Base-by-base conservation (phyloP, 2,797 vertebrate species). In the Falco cherrug region DNA sequence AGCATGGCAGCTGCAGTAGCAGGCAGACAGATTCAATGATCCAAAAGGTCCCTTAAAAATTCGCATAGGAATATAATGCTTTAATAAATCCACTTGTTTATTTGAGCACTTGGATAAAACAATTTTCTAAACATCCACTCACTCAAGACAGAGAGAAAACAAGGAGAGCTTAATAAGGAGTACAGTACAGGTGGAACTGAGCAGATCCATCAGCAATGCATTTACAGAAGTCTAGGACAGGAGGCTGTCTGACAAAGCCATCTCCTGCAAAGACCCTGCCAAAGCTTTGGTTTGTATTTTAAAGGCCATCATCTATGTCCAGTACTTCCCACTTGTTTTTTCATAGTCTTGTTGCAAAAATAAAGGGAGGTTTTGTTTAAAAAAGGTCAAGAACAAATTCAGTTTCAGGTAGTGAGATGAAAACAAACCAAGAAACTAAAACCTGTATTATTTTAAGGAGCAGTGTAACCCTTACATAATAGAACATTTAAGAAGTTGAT, bases 321-420 rank as follows among this genome's bases (percentile, higher is more conserved):
- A 57, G 13, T 2, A 9, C 37, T 76, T 57, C 15, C 17, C 39
- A n/a, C 39, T 28, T 60, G 19, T 20, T 69, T 69, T 78, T 35
- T 60, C 33, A 57, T 8, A 39, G 41, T 33, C 41, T 53, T 24
- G 4, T 7, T 45, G 28, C 35, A 79, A 92, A 82, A 69, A 6
- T 65, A 7, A 0, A 43, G 33, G 33, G 43, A 37, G 11, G 21
- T 56, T 15, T 48, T 56, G 10, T 13, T 67, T 83, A 37, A 45
- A 60, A 64, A 39, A 80, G 17, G 24, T 17, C 22, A 50, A 53
- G 20, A 78, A 43, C 2, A 74, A 50, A 53, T 2, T n/a, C 43
- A 18, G 8, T 47, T 90, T 57, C 6, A 13, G 2, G 7, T 24
- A 50, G 39, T 73, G 31, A 2, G 1, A 57, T 0, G 0, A 59